Evolutionary conservation across 2,113 vertebrate species (phyloP).

Genomic region (Gorsachius goisagi): DNA sequence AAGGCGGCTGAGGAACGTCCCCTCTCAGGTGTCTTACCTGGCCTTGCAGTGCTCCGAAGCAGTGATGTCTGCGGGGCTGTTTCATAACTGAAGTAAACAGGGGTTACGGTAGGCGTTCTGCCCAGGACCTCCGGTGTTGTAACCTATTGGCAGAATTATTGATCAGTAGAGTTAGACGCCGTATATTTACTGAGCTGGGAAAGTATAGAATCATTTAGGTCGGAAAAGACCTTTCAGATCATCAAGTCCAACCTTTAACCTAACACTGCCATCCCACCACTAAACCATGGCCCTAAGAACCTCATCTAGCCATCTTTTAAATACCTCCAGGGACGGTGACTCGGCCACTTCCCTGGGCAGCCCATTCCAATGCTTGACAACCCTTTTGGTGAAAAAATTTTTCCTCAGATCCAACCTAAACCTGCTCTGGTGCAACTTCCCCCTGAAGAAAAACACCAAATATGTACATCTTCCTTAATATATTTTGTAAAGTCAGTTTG

Average conservation of each 20-base stretch:
- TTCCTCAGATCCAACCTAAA: too few relatives aligned
- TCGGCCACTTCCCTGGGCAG: too few relatives aligned
- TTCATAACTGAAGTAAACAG: background rate
- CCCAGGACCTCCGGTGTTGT: background rate
- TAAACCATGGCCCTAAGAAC: too few relatives aligned
- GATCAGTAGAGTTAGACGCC: background rate
- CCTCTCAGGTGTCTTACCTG: background rate
- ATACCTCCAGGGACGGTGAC: too few relatives aligned
- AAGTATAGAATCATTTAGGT: background rate
- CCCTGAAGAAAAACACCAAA: background rate
- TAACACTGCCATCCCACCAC: too few relatives aligned
- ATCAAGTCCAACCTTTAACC: too few relatives aligned
- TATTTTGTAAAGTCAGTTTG: background rate
- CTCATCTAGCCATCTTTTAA: too few relatives aligned
- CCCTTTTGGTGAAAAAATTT: too few relatives aligned
- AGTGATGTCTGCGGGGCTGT: background rate
- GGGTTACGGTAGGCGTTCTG: background rate
- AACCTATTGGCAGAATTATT: background rate
- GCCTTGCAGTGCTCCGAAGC: background rate
- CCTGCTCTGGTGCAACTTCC: background rate
- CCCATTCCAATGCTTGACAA: too few relatives aligned
- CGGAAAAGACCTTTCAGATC: too few relatives aligned
- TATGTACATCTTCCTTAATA: background rate
- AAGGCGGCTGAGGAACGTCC: background rate
- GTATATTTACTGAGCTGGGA: background rate